Evolutionary conservation across 2,797 vertebrate species (phyloP).

Genomic region (Cyprinella venusta): DNA sequence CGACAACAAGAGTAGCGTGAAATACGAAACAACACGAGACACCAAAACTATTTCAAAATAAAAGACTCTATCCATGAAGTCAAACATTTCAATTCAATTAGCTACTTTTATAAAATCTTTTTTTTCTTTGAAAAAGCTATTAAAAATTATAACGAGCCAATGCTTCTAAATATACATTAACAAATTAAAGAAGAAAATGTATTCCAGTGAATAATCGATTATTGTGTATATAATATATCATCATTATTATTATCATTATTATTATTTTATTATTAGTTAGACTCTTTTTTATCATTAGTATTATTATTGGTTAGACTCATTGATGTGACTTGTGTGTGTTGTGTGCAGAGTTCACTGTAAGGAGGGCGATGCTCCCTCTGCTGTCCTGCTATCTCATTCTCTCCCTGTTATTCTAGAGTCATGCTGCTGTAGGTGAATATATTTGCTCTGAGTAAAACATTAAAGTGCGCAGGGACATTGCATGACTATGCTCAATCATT

Average conservation of each 20-base stretch:
- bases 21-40: not conserved
- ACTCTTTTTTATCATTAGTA: too few relatives aligned
- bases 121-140: too few relatives aligned
- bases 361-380: not conserved
- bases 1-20: not conserved
- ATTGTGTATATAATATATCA: too few relatives aligned
- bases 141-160: not conserved
- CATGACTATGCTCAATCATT: not conserved
- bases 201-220: too few relatives aligned
- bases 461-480: not conserved
- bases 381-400: not conserved
- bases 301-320: not conserved
- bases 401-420: not conserved
- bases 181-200: too few relatives aligned
- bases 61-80: not conserved
- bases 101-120: not conserved
- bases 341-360: constrained; percentile 22
- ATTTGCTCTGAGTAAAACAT: not conserved
- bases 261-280: too few relatives aligned
- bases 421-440: not conserved
- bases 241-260: too few relatives aligned
- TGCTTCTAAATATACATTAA: not conserved
- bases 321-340: not conserved
- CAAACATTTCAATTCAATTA: not conserved
- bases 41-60: not conserved